Percentiles rank a stretch among this genome's conserved stretches.
phyloP scores from a whole-genome alignment of 1,140 invertebrate genomes.

The Papilio polytes region DNA sequence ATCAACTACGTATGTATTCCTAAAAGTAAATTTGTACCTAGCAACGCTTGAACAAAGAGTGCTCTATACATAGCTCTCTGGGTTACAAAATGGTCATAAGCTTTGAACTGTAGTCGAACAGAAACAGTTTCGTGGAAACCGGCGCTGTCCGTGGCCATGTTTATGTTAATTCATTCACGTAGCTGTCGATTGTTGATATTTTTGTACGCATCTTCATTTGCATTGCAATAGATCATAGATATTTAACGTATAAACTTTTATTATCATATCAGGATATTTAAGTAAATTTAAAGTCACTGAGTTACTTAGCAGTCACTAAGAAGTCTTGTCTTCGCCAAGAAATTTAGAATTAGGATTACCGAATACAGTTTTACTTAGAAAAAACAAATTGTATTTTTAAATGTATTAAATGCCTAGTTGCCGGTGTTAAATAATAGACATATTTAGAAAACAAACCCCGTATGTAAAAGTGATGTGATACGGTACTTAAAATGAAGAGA shows the following conservation, averaged over 20 bases:
- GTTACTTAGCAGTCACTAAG: not conserved
- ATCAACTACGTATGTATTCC: not conserved
- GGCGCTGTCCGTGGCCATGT: constrained; percentile 45
- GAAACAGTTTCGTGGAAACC: constrained; percentile 65
- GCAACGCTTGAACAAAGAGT: not conserved
- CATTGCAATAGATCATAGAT: not conserved
- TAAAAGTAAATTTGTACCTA: not conserved
- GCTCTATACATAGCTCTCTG: constrained; percentile 41
- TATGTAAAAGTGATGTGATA: not conserved
- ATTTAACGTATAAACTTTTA: not conserved
- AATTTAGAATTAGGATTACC: too few relatives aligned
- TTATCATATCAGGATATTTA: not conserved
- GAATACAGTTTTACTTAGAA: too few relatives aligned
- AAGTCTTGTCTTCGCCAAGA: not conserved
- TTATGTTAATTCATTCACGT: constrained; percentile 59
- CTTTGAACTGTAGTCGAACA: constrained; percentile 48
- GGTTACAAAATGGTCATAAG: constrained; percentile 39
- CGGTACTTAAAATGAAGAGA: not conserved
- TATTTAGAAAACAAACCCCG: too few relatives aligned
- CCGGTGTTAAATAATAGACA: too few relatives aligned
- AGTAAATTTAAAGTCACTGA: not conserved
- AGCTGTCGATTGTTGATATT: constrained; percentile 44
- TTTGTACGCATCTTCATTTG: constrained; percentile 16
- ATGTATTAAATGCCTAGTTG: too few relatives aligned
- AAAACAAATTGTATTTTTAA: too few relatives aligned